Evolutionary conservation across 2,113 vertebrate species (phyloP), one percentile per base, ranked within the genome.

Genomic region (Chaetorhynchus papuensis): DNA sequence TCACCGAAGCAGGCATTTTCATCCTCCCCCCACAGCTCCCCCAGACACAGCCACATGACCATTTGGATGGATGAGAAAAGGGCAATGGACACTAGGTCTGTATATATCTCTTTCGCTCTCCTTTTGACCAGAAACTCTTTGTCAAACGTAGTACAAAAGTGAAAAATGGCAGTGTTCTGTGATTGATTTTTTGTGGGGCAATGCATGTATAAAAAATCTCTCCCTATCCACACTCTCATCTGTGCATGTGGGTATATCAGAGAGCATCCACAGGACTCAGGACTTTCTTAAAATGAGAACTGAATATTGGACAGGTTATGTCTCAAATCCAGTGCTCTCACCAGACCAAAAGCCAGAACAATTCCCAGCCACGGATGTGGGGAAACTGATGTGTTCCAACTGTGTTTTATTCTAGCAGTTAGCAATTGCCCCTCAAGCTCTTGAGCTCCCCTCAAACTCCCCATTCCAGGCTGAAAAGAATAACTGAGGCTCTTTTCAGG

Each of bases 41-140:
- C 28, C n/a, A 78, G 24, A 75, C 54, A 76, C 57, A 70, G 39
- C n/a, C 87, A 82, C 24, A 16, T 7, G 45, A 80, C 41, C 80
- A 4, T 42, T 23, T 77, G 66, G 53, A 88, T 83, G 37, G 82
- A 91, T 60, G 57, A 91, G 92, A 37, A 90, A 60, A 76, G 61
- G 59, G 64, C 60, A 82, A 45, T 16, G 39, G 68, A 84, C 63
- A 39, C 42, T 15, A 59, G 27, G 18, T 70, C 30, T 89, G 37
- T 74, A 63, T 61, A 70, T 59, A 57, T 72, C 44, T 64, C 63
- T 69, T 72, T 82, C 60, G 53, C 17, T 22, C 59, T 78, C 74
- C 78, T 91, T 85, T 96, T 82, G 53, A 82, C 57, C 65, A 93
- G 70, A 82, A 87, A 75, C 31, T 88, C 44, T 88, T 77, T 39